Conservation (phyloP, 1,140 invertebrate genomes). For the Ganaspis sp. region DNA sequence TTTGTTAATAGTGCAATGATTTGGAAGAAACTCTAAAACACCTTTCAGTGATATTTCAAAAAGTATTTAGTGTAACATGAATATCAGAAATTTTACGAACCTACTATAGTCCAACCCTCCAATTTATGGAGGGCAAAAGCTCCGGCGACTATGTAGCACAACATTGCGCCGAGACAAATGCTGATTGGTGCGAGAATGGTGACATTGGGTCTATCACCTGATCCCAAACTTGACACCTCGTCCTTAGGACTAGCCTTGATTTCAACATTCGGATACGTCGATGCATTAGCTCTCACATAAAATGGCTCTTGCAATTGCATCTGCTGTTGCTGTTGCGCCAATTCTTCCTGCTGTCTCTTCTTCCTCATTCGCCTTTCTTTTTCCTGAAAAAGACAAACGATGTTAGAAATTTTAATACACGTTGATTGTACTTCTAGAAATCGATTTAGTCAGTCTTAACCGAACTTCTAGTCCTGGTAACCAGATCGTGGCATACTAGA, state of each 20-base stretch:
- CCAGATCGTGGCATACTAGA: no score
- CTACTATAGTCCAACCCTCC: slow-evolving; percentile 90
- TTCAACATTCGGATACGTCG: slow-evolving; percentile 83
- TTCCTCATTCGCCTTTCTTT: slow-evolving; percentile 87
- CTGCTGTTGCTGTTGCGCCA: slow-evolving; percentile 80
- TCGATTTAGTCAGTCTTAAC: no score
- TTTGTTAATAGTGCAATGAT: not conserved
- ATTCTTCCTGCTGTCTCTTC: slow-evolving; percentile 85
- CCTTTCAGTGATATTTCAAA: not conserved
- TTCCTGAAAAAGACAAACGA: slow-evolving; percentile 68
- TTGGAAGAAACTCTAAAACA: not conserved
- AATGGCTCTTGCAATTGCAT: slow-evolving; percentile 86
- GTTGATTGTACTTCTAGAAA: no score
- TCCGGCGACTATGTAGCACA: slow-evolving; percentile 90
- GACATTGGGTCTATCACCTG: slow-evolving; percentile 80
- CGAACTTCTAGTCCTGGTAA: no score
- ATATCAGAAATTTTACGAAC: slow-evolving; percentile 50
- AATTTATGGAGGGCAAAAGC: slow-evolving; percentile 91
- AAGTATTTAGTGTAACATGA: not conserved
- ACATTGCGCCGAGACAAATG: slow-evolving; percentile 86
- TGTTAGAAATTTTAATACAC: slow-evolving; percentile 39
- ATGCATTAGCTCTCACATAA: slow-evolving; percentile 85
- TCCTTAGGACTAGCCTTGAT: slow-evolving; percentile 81
- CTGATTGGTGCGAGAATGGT: slow-evolving; percentile 86
- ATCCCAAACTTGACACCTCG: slow-evolving; percentile 71